Conservation (phyloP, 1,140 invertebrate species). For the Liolophura sinensis region DNA sequence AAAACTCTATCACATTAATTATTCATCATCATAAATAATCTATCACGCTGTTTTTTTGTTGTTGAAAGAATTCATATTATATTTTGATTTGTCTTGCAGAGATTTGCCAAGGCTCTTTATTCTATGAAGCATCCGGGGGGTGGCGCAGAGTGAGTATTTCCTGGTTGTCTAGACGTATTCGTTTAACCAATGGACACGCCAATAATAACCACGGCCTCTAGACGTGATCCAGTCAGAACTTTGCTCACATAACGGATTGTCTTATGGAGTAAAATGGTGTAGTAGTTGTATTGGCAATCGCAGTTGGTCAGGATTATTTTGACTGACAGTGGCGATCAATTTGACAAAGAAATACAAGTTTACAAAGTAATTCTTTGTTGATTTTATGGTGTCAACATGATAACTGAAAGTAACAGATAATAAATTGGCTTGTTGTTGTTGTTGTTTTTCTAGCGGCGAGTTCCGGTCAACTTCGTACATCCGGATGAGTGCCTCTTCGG, state of each 20-base stretch:
- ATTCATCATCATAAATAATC: slow-evolving; percentile 1
- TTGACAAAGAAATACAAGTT: too few relatives aligned
- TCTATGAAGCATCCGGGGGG: slow-evolving; percentile 18
- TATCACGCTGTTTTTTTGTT: background rate
- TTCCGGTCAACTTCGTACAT: slow-evolving; percentile 38
- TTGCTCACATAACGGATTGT: background rate
- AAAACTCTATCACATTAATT: too few relatives aligned
- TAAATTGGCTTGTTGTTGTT: background rate
- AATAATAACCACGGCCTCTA: background rate
- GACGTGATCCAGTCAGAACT: background rate
- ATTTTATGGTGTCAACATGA: too few relatives aligned
- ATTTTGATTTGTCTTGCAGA: too few relatives aligned
- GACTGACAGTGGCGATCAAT: too few relatives aligned
- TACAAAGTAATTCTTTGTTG: too few relatives aligned
- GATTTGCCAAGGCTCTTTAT: background rate
- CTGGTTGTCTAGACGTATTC: background rate
- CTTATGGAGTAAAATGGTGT: too few relatives aligned
- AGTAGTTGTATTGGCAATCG: too few relatives aligned
- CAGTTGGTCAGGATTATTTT: too few relatives aligned
- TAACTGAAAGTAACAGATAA: too few relatives aligned
- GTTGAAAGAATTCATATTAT: background rate
- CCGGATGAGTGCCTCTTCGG: slow-evolving; percentile 43
- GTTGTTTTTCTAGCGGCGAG: slow-evolving; percentile 10
- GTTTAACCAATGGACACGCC: background rate
- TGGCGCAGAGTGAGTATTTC: slow-evolving; percentile 32